Evolutionary conservation across 2,888 invertebrate genomes (phyloP).

Genomic region (Pachymerium ferrugineum): DNA sequence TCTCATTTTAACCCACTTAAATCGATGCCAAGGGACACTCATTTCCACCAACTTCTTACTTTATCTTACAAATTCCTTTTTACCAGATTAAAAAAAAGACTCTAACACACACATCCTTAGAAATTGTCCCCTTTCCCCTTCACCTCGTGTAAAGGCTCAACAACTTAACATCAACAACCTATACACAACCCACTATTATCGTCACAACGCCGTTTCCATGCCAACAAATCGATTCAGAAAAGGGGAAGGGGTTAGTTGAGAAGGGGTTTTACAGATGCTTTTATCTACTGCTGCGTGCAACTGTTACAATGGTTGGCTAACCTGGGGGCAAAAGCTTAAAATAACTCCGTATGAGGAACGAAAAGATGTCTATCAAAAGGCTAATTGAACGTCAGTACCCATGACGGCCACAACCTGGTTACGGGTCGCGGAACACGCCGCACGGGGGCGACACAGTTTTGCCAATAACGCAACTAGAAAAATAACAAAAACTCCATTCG

Average conservation of each 20-base stretch:
- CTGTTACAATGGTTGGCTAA: neutral
- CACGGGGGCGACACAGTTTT: neutral
- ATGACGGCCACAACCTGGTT: neutral
- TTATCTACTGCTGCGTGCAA: neutral
- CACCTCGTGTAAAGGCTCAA: neutral
- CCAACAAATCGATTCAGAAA: neutral
- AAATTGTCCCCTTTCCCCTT: neutral
- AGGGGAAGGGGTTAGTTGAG: neutral
- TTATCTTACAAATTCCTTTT: no score
- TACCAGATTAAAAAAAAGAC: neutral
- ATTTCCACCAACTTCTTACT: no score
- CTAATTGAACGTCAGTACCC: constrained; percentile 1
- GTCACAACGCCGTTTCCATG: neutral
- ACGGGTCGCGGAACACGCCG: neutral
- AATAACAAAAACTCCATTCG: no score
- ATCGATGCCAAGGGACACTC: no score
- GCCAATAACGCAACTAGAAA: no score
- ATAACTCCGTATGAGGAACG: no score
- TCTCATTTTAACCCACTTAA: neutral
- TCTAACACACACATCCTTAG: neutral
- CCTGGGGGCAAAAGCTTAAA: neutral
- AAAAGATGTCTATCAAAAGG: constrained; percentile 1
- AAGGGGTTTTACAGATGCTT: neutral
- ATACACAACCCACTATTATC: neutral
- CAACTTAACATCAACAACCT: neutral